Evolutionary conservation across 2,797 vertebrate species (phyloP).

Genomic region (Pangasius larnaudii): DNA sequence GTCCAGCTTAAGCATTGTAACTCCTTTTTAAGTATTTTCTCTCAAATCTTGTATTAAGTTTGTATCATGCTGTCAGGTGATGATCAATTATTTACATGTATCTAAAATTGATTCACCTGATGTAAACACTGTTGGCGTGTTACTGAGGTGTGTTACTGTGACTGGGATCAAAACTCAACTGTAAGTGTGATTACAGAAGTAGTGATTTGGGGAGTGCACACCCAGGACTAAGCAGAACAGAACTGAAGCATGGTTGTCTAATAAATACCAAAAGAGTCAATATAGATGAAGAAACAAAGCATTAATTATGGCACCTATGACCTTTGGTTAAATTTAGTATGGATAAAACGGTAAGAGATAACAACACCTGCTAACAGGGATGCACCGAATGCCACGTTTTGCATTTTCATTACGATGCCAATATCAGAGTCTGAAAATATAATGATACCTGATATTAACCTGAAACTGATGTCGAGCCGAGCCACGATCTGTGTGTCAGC

Average conservation of each 20-base stretch:
- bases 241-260: slow-evolving; percentile 28
- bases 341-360: slow-evolving; percentile 31
- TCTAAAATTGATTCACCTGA: background rate
- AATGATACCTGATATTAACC: background rate
- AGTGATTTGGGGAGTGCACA: slow-evolving; percentile 20
- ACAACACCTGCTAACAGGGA: slow-evolving; percentile 14
- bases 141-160: background rate
- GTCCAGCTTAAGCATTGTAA: slow-evolving; percentile 90
- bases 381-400: background rate
- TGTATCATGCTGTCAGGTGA: background rate
- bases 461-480: background rate
- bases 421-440: background rate
- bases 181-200: slow-evolving; percentile 21
- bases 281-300: slow-evolving; percentile 23
- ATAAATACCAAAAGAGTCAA: slow-evolving; percentile 36
- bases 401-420: background rate
- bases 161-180: background rate
- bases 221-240: slow-evolving; percentile 5
- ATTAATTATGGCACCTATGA: slow-evolving; percentile 45
- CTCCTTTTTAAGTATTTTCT: slow-evolving; percentile 1
- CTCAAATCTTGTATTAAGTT: background rate
- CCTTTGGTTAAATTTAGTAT: slow-evolving; percentile 64
- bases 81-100: background rate
- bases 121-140: background rate
- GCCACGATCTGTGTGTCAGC: background rate